phyloP scores from a whole-genome alignment of 2,797 vertebrate species.

The Oophaga sylvatica region DNA sequence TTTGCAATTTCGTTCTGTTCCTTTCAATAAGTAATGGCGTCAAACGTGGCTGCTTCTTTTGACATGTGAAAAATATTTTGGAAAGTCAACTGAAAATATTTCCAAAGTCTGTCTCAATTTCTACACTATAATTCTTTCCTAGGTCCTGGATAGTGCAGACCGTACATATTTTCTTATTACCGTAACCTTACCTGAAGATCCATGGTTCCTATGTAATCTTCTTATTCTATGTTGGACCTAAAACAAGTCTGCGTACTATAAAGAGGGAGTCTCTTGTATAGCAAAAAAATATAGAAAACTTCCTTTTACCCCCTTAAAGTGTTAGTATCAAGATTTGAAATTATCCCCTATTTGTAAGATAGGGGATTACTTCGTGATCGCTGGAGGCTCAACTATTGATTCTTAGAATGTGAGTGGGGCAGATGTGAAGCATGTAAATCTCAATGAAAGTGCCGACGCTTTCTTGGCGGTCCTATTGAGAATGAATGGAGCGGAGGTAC shows the following conservation, averaged over 20 bases:
- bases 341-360: too few species aligned
- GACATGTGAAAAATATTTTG: slow-evolving; percentile 32
- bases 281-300: not conserved
- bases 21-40: not conserved
- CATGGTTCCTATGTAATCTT: not conserved
- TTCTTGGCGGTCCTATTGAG: too few species aligned
- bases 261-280: not conserved
- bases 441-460: too few species aligned
- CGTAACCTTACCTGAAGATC: not conserved
- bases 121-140: not conserved
- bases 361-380: too few species aligned
- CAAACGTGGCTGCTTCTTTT: slow-evolving; percentile 6
- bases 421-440: too few species aligned
- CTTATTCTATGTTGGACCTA: not conserved
- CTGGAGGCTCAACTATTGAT: too few species aligned
- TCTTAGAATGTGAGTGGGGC: too few species aligned
- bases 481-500: too few species aligned
- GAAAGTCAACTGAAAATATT: not conserved
- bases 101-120: not conserved
- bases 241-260: not conserved
- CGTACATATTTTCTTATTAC: not conserved
- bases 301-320: too few species aligned
- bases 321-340: too few species aligned
- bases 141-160: not conserved
- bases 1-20: slow-evolving; percentile 17